Percentiles rank a stretch among this genome's conserved stretches.
phyloP scores from a whole-genome alignment of 2,797 vertebrate genomes.

The Acrocephalus scirpaceus region DNA sequence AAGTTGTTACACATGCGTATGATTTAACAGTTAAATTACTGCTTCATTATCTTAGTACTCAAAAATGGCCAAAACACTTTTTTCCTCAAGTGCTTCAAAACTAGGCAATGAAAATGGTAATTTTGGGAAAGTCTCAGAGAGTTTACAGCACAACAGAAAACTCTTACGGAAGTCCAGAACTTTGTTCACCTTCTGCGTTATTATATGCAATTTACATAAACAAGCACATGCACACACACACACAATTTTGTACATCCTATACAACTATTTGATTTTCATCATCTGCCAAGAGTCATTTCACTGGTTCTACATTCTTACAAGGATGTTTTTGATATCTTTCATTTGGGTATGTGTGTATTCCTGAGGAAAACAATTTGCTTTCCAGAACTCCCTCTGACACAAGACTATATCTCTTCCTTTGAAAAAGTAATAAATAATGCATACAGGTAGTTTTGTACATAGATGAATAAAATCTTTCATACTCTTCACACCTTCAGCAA shows the following conservation, averaged over 20 bases:
- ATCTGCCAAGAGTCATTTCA: neutral
- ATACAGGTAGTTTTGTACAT: neutral
- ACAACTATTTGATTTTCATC: neutral
- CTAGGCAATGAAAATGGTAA: neutral
- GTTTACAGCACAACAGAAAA: neutral
- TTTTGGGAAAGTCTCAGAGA: neutral
- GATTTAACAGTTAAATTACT: neutral
- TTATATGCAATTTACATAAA: neutral
- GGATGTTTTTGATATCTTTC: neutral
- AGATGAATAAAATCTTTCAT: neutral
- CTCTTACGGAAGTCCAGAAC: neutral
- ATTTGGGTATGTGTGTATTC: neutral
- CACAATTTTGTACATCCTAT: neutral
- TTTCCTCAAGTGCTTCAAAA: neutral
- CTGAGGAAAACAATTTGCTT: constrained; percentile 11
- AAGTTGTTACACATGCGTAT: neutral
- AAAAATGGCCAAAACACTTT: neutral
- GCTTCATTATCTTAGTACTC: neutral
- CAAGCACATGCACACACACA: neutral
- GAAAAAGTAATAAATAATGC: constrained; percentile 33
- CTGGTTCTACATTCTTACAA: neutral
- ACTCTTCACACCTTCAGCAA: neutral
- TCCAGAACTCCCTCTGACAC: constrained; percentile 18
- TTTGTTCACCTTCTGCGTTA: neutral
- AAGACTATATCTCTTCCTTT: neutral